Conservation (phyloP, 92 coral and sea anemone genomes). For the Diadumene lineata region DNA sequence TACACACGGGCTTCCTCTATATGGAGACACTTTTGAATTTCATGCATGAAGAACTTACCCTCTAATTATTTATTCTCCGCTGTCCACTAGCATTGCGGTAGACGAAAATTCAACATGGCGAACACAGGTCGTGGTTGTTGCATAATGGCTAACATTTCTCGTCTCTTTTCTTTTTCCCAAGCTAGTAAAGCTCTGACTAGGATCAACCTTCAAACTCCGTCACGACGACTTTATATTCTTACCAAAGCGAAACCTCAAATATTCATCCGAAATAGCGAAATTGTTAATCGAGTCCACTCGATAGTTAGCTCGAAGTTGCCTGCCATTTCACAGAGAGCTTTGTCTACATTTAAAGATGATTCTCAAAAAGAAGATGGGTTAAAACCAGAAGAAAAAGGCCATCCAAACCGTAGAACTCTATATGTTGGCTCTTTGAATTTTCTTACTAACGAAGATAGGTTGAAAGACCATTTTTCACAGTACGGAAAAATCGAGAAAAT, state of each 20-base stretch:
- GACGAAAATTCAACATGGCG: constrained; percentile 6
- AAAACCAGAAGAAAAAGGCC: constrained; percentile 8
- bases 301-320: not conserved
- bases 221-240: not conserved
- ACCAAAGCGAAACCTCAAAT: not conserved
- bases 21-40: not conserved
- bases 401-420: constrained; percentile 48
- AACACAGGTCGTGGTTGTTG: not conserved
- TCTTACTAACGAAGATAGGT: constrained; percentile 22
- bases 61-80: not conserved
- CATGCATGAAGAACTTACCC: not conserved
- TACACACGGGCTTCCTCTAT: not conserved
- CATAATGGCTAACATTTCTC: constrained; percentile 1
- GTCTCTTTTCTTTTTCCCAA: constrained; percentile 4
- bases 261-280: not conserved
- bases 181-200: constrained; percentile 13
- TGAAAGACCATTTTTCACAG: constrained; percentile 46
- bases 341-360: not conserved
- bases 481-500: constrained; percentile 35
- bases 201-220: not conserved
- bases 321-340: constrained; percentile 2
- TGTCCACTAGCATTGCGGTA: not conserved
- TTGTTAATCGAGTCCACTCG: not conserved
- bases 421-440: constrained; percentile 46
- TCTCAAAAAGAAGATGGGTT: not conserved